Evolutionary conservation across 2,113 vertebrate genomes (phyloP).

Genomic region (Sarotherodon lohbergeri): DNA sequence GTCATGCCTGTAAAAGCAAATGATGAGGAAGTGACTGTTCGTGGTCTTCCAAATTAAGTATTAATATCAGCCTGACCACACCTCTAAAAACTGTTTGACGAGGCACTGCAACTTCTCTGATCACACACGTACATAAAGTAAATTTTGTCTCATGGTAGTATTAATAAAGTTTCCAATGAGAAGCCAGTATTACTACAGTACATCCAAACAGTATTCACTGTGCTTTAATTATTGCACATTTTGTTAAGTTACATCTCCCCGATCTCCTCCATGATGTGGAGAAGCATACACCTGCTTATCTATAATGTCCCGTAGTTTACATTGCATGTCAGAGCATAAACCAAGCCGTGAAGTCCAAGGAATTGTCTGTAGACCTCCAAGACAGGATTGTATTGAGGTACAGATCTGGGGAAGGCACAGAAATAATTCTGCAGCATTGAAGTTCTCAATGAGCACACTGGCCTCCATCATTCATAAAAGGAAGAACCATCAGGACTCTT

Average conservation of each 20-base stretch:
- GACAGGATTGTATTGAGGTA: not conserved
- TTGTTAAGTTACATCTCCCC: not conserved
- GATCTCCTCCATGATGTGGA: not conserved
- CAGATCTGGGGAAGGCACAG: accelerated
- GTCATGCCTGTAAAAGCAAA: too few relatives aligned
- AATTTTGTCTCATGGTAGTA: not conserved
- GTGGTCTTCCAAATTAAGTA: not conserved
- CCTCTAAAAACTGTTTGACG: not conserved
- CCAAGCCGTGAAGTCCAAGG: not conserved
- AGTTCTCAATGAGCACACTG: not conserved
- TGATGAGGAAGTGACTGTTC: not conserved
- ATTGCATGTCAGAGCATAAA: not conserved
- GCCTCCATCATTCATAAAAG: not conserved
- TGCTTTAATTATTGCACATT: not conserved
- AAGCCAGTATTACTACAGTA: not conserved
- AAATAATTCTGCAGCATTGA: not conserved
- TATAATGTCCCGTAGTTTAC: not conserved
- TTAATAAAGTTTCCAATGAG: not conserved
- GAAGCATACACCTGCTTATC: not conserved
- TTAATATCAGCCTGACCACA: not conserved
- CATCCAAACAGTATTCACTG: not conserved
- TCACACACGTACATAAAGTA: not conserved
- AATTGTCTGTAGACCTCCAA: not conserved
- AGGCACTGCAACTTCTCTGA: not conserved
- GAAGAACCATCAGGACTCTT: not conserved